Conservation (phyloP, 2,113 vertebrate species). For the Formicarius rufipectus region DNA sequence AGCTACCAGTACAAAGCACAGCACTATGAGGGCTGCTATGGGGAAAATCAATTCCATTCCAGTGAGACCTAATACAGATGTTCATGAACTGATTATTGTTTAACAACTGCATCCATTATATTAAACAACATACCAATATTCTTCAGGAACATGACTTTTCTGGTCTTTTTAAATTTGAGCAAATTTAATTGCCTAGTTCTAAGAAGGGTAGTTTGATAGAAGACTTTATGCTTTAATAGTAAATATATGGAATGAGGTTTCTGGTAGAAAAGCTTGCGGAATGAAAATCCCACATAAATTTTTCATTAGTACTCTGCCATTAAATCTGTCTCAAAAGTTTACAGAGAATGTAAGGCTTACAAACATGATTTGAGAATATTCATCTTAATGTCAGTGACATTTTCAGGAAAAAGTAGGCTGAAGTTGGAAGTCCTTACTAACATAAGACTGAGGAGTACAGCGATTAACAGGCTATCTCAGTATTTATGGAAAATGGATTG, state of each 20-base stretch:
- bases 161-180: not conserved
- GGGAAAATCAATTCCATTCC: not conserved
- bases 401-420: conserved; percentile 21
- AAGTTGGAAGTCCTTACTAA: not conserved
- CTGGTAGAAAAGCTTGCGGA: not conserved
- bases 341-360: not conserved
- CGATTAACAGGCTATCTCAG: not conserved
- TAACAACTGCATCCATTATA: not conserved
- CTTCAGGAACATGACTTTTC: not conserved
- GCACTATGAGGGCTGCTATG: not conserved
- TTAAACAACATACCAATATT: not conserved
- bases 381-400: conserved; percentile 3
- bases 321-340: conserved; percentile 3
- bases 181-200: not conserved
- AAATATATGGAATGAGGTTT: conserved; percentile 7
- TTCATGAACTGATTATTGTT: not conserved
- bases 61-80: not conserved
- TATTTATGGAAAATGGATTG: not conserved
- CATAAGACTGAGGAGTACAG: not conserved
- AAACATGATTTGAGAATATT: conserved; percentile 4
- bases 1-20: not conserved
- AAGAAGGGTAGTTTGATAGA: not conserved
- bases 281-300: not conserved
- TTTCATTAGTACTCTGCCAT: conserved; percentile 1
- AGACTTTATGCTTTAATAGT: not conserved